phyloP scores from a whole-genome alignment of 2,113 vertebrate genomes.

The Meles meles region DNA sequence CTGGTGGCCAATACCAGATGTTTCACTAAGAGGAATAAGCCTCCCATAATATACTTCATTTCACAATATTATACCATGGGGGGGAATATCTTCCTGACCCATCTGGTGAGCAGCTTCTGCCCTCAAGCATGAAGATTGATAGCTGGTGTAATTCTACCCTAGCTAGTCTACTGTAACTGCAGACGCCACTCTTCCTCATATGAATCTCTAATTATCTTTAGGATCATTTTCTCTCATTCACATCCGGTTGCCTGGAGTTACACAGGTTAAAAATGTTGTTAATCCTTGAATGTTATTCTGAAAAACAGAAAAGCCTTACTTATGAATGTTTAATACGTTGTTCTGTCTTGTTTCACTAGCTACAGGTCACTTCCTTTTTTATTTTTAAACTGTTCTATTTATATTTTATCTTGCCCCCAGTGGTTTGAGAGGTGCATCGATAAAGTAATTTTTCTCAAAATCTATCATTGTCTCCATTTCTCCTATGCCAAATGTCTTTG shows the following conservation, averaged over 20 bases:
- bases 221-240: background rate
- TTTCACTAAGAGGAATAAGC: conserved; percentile 56
- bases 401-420: background rate
- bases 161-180: background rate
- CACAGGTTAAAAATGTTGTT: background rate
- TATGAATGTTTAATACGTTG: background rate
- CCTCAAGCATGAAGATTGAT: conserved; percentile 35
- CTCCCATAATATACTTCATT: conserved; percentile 55
- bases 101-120: conserved; percentile 41
- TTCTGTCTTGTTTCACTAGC: background rate
- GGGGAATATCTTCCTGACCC: conserved; percentile 51
- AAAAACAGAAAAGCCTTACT: background rate
- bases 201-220: conserved; percentile 19
- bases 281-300: background rate
- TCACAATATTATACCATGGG: background rate
- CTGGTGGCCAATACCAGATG: conserved; percentile 45
- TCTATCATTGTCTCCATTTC: background rate
- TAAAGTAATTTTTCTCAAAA: background rate
- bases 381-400: background rate
- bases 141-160: background rate
- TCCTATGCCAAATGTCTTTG: background rate
- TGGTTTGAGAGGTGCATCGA: background rate
- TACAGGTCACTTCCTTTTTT: background rate
- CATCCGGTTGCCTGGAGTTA: background rate
- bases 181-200: background rate